A percentile compares a stretch with the other conserved stretches of the same genome.
Conservation (phyloP, 2,113 vertebrate genomes). For the Catharus bicknelli region DNA sequence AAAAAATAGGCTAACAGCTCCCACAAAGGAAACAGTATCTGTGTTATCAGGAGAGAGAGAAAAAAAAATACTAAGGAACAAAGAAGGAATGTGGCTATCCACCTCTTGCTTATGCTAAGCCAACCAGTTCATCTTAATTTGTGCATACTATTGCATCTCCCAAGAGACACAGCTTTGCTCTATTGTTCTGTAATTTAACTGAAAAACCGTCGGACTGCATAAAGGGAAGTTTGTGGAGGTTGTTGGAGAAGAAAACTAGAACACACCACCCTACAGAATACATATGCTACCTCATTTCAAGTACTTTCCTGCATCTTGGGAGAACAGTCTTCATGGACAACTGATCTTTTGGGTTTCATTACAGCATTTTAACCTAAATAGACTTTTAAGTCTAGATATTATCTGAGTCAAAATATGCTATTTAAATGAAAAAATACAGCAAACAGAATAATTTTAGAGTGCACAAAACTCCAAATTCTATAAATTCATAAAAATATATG, state of each 20-base stretch:
- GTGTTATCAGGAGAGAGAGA: background rate
- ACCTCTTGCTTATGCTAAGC: background rate
- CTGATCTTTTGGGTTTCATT: background rate
- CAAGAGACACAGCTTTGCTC: background rate
- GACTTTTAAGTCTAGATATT: background rate
- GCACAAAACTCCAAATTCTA: background rate
- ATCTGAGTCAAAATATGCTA: background rate
- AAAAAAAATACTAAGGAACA: background rate
- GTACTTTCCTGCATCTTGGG: background rate
- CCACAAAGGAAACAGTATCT: background rate
- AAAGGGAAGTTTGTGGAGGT: background rate
- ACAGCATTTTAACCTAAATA: background rate
- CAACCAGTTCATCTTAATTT: background rate
- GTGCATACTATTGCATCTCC: background rate
- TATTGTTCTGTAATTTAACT: background rate
- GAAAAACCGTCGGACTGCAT: background rate
- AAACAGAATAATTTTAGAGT: background rate
- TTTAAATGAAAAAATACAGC: background rate
- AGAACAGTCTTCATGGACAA: background rate
- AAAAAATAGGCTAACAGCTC: background rate
- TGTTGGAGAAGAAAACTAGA: background rate
- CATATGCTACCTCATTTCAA: background rate
- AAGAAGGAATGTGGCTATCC: background rate
- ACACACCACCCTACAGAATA: background rate
- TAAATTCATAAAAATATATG: background rate